phyloP scores from a whole-genome alignment of 2,113 vertebrate species.

The Orthonyx spaldingii region DNA sequence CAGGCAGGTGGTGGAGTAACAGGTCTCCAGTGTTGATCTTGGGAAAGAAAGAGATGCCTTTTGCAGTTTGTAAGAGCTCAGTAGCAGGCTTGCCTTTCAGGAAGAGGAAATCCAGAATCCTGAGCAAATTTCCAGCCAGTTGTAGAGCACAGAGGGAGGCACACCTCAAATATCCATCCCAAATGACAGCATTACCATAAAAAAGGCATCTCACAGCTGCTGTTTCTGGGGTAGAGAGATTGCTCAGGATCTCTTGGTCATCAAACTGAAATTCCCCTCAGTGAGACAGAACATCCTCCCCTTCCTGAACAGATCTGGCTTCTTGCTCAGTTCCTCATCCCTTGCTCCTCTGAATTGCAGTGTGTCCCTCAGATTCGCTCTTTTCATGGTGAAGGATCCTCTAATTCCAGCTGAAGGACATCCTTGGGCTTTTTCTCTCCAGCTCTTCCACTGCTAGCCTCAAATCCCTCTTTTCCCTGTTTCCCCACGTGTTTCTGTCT shows the following conservation, averaged over 20 bases:
- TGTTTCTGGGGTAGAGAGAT: neutral
- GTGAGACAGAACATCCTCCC: neutral
- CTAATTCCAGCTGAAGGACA: neutral
- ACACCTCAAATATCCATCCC: neutral
- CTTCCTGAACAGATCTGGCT: neutral
- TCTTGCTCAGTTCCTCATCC: neutral
- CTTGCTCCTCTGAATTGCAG: neutral
- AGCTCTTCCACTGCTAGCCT: neutral
- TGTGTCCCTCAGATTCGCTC: neutral
- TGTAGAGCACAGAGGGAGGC: neutral
- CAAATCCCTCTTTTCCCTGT: neutral
- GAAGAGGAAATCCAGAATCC: neutral
- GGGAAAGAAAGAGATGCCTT: neutral
- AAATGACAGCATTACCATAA: neutral
- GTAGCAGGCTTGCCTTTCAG: neutral
- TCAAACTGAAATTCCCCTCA: neutral
- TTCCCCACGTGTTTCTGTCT: neutral
- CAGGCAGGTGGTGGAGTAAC: neutral
- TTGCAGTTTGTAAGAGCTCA: neutral
- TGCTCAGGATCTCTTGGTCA: neutral
- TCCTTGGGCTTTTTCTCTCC: neutral
- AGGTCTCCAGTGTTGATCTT: neutral
- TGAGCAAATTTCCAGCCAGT: neutral
- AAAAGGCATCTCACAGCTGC: neutral
- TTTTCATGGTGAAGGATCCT: neutral